Percentiles rank a stretch among this genome's conserved stretches.
Conservation (phyloP, 2,113 vertebrate genomes). For the Oryctolagus cuniculus region DNA sequence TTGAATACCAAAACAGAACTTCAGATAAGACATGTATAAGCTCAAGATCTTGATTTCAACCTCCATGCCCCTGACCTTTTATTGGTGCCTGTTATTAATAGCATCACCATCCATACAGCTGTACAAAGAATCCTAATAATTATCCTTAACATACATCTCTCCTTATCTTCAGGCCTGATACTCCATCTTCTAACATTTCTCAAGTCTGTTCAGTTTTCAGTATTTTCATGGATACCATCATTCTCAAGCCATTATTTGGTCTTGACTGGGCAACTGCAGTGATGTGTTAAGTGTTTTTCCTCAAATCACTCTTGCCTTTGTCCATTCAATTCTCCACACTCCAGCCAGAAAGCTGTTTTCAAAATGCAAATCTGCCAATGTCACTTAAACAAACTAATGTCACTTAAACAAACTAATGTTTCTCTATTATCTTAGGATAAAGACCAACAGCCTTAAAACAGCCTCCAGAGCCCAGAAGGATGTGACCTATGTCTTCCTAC, state of each 20-base stretch:
- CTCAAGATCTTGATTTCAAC: background rate
- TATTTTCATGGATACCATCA: background rate
- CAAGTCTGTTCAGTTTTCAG: background rate
- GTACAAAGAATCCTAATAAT: constrained; percentile 16
- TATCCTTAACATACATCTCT: background rate
- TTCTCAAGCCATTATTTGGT: background rate
- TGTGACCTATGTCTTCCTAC: background rate
- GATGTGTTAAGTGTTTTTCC: constrained; percentile 3
- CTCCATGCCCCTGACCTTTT: background rate
- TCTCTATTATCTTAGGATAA: background rate
- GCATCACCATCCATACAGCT: background rate
- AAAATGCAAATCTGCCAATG: background rate
- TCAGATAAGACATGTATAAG: background rate
- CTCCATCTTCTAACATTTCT: background rate
- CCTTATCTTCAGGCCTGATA: background rate
- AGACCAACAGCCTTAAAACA: constrained; percentile 9
- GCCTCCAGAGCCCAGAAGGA: background rate
- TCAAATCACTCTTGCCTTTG: background rate
- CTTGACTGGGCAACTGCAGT: background rate
- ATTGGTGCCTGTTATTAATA: background rate
- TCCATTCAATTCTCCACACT: background rate
- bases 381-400: constrained; percentile 7
- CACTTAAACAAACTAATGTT: constrained; percentile 31
- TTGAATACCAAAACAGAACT: constrained; percentile 16
- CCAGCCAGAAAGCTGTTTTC: background rate